Evolutionary conservation across 2,888 invertebrate species (phyloP), one percentile per base, ranked within the genome.

Genomic region (Slavum lentiscoides): DNA sequence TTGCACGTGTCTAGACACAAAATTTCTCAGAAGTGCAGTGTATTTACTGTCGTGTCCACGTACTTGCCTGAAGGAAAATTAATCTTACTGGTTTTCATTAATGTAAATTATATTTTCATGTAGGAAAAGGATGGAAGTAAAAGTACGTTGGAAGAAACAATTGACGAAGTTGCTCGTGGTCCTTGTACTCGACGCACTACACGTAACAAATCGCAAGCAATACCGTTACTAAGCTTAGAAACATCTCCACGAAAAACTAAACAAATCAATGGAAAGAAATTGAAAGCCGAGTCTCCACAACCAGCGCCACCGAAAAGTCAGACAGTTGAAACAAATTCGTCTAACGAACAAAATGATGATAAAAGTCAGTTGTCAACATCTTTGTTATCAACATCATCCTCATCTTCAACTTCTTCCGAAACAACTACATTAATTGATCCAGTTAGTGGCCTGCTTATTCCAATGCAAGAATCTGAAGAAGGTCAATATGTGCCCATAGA

Each of bases 111-210:
- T 64, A 30, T 39, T 58, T 58, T n/a, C 23, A 49, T 82, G 30
- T 83, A 85, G 84, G 85, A 85, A 82, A 85, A 85, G 74, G 86
- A 86, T 83, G 85, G 91, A 90, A 77, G 81, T 72, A 90, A 90
- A 83, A 89, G 93, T 82, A 92, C 93, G 1, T 91, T 94, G 15
- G 96, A 97, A 85, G 95, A 95, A 84, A 91, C 94, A 19, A 95
- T 96, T 83, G 96, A 97, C 84, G 95, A 96, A 85, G 95, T 95
- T 43, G 80, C 80, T n/a, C 80, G 80, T 23, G 80, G 80, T 43
- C 80, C 80, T 4, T 80, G 72, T 64, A 80, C 80, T 13, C n/a
- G 80, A 17, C 70, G 80, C 8, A 80, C 64, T 2, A 80, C 80
- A 64, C 80, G 80, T 23, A 72, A 72, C 30, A 80, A 80, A 9